Evolutionary conservation across 2,797 vertebrate species (phyloP).

Genomic region (Chromobotia macracanthus): DNA sequence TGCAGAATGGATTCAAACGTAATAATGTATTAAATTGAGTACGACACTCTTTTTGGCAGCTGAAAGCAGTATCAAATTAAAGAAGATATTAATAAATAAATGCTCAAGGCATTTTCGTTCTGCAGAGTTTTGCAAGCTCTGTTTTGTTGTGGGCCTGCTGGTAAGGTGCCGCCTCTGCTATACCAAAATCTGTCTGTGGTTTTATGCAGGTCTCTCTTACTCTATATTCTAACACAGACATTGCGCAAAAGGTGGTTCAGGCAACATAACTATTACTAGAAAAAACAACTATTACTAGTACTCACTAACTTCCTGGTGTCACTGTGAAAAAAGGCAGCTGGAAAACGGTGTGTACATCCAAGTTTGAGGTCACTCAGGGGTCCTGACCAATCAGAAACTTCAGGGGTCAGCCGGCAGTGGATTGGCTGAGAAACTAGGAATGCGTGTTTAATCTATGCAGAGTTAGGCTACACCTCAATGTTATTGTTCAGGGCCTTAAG

Average conservation of each 20-base stretch:
- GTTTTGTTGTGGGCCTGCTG: background rate
- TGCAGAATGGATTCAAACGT: background rate
- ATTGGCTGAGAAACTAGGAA: constrained; percentile 60
- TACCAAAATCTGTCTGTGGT: background rate
- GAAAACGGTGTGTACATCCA: constrained; percentile 64
- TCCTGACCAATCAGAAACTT: constrained; percentile 64
- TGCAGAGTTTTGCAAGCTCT: background rate
- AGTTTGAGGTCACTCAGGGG: constrained; percentile 69
- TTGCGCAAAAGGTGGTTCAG: constrained; percentile 28
- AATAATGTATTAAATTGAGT: background rate
- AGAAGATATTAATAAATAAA: background rate
- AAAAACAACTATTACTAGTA: constrained; percentile 65
- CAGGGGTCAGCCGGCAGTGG: constrained; percentile 56
- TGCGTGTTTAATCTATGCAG: constrained; percentile 45
- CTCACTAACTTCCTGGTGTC: constrained; percentile 59
- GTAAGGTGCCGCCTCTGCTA: background rate
- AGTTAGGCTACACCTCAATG: background rate
- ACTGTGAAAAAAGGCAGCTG: constrained; percentile 74
- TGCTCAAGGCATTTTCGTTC: background rate
- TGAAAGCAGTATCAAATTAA: background rate
- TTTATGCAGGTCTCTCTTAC: background rate
- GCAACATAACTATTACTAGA: constrained; percentile 37
- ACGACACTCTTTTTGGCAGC: background rate
- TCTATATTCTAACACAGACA: too few species aligned
- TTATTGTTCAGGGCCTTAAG: constrained; percentile 21